A percentile compares a stretch with the other conserved stretches of the same genome.
These are phyloP conservation scores for Xenops minutus DNA, from an alignment of 2,797 vertebrate genomes.

Conservation along the genomic window DNA sequence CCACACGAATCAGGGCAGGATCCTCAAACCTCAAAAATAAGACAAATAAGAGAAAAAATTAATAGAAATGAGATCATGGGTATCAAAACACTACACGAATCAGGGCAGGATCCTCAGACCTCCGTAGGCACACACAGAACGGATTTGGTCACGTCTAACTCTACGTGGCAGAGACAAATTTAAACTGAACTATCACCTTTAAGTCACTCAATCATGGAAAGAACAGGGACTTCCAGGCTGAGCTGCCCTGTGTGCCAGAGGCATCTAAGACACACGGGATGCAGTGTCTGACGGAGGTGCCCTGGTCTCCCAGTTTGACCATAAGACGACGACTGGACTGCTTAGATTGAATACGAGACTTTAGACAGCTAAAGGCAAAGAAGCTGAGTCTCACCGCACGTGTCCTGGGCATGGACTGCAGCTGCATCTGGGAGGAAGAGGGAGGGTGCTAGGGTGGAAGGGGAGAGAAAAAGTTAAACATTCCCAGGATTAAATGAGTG, in stretches of 20 bases:
- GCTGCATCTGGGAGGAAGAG: constrained; percentile 70
- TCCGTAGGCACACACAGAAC: constrained; percentile 15
- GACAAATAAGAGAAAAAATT: not conserved
- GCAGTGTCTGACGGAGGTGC: not conserved
- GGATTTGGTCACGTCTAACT: not conserved
- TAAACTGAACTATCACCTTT: not conserved
- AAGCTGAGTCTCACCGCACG: constrained; percentile 60
- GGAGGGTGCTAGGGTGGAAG: constrained; percentile 68
- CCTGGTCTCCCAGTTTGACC: not conserved
- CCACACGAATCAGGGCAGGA: not conserved
- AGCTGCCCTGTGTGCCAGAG: not conserved
- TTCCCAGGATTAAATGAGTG: not conserved
- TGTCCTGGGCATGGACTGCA: constrained; percentile 66
- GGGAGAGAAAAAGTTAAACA: constrained; percentile 64
- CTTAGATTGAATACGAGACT: constrained; percentile 49
- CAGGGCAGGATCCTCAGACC: not conserved
- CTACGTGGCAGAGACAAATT: not conserved
- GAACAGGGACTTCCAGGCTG: not conserved
- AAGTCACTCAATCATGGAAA: not conserved
- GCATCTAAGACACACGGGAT: not conserved
- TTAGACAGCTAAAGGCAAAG: constrained; percentile 66
- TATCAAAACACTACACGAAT: not conserved
- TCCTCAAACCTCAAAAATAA: not conserved
- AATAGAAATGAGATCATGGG: not conserved
- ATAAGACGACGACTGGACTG: constrained; percentile 36